Percentiles rank a stretch among this genome's conserved stretches.
Conservation (phyloP, 2,797 vertebrate species). For the Dryobates pubescens region DNA sequence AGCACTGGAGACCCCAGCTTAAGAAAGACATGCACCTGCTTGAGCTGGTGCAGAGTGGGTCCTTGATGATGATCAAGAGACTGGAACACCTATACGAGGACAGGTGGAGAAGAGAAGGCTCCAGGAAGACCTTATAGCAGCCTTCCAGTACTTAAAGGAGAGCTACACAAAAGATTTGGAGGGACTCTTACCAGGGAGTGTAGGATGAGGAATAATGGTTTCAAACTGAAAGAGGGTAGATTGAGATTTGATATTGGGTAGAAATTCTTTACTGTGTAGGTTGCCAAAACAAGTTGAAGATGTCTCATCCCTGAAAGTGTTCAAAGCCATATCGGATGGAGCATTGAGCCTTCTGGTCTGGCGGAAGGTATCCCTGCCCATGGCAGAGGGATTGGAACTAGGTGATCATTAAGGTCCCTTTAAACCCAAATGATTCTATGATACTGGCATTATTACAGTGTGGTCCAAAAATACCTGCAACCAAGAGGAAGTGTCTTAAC, state of each 20-base stretch:
- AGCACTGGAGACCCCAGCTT: not conserved
- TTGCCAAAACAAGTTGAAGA: not conserved
- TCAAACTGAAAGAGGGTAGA: not conserved
- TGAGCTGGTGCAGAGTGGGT: accelerated
- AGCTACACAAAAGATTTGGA: not conserved
- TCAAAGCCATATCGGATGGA: not conserved
- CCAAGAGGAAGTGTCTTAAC: not conserved
- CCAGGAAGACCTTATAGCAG: accelerated
- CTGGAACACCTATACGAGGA: not conserved
- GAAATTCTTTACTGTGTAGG: not conserved
- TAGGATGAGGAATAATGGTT: not conserved
- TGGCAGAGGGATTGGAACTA: not conserved
- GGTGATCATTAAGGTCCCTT: not conserved
- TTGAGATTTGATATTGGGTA: not conserved
- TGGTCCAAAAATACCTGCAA: not conserved
- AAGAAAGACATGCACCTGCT: not conserved
- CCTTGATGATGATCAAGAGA: not conserved
- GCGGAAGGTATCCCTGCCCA: not conserved
- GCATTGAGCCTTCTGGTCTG: not conserved
- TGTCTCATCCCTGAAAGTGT: not conserved
- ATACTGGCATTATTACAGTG: not conserved
- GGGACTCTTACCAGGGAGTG: not conserved
- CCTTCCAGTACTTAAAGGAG: not conserved
- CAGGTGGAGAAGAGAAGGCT: not conserved
- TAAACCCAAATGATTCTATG: not conserved